Percentiles rank a stretch among this genome's conserved stretches.
These are phyloP conservation scores for Spilarctia lutea DNA, from an alignment of 2,888 invertebrate genomes.

Conservation along the genomic window DNA sequence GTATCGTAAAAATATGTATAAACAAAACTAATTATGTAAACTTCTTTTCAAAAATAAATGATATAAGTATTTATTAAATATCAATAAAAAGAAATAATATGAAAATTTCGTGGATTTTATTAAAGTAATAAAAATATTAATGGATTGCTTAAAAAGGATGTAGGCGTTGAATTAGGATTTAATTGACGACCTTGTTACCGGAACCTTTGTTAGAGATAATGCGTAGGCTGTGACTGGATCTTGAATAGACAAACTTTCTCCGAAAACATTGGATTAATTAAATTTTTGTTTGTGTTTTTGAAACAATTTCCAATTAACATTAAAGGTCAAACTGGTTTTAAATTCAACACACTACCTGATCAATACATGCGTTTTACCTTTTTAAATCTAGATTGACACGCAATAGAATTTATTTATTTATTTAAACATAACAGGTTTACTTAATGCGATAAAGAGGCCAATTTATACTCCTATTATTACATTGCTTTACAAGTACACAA, in stretches of 20 bases:
- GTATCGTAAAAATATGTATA: neutral
- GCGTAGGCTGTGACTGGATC: constrained; percentile 42
- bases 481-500: too few relatives aligned
- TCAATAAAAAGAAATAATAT: neutral
- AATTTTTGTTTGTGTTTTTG: neutral
- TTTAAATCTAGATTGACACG: neutral
- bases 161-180: constrained; percentile 29
- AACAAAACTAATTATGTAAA: too few relatives aligned
- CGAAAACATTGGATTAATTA: constrained; percentile 15
- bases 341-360: neutral
- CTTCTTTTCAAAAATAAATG: neutral
- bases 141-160: constrained; percentile 24
- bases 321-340: neutral
- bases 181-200: constrained; percentile 24
- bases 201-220: constrained; percentile 28
- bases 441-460: too few relatives aligned
- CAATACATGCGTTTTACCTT: too few relatives aligned
- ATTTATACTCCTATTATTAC: too few relatives aligned
- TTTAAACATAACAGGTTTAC: too few relatives aligned
- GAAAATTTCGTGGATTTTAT: constrained; percentile 15
- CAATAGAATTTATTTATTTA: too few relatives aligned
- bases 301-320: neutral
- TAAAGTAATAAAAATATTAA: constrained; percentile 22
- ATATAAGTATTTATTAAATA: neutral
- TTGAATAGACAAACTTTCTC: constrained; percentile 36